A percentile compares a stretch with the other conserved stretches of the same genome.
Conservation (phyloP, 2,797 vertebrate species). For the Pempheris klunzingeri region DNA sequence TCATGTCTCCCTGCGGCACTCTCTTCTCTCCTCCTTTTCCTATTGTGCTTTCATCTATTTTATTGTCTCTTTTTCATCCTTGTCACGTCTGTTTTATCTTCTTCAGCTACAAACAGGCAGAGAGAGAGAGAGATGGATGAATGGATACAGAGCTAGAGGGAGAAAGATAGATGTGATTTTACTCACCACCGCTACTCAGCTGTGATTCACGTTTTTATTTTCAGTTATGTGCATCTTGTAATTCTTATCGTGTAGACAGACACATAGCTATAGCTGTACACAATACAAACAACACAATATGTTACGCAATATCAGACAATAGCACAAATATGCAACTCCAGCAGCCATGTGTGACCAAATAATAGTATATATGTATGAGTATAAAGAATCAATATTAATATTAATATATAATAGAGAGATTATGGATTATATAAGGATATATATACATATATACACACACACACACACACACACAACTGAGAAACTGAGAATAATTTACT, state of each 20-base stretch:
- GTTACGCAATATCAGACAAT: not conserved
- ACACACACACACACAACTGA: too few species aligned
- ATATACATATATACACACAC: too few species aligned
- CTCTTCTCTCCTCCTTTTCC: constrained; percentile 4
- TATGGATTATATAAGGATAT: too few species aligned
- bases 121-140: not conserved
- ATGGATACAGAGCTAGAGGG: not conserved
- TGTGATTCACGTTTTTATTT: not conserved
- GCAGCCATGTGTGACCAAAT: not conserved
- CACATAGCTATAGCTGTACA: too few species aligned
- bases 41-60: constrained; percentile 18
- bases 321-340: not conserved
- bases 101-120: constrained; percentile 2
- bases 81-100: constrained; percentile 20
- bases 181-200: not conserved
- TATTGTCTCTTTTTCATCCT: constrained; percentile 32
- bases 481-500: too few species aligned
- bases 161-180: not conserved
- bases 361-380: not conserved
- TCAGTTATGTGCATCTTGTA: not conserved
- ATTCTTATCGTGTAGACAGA: too few species aligned
- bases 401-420: too few species aligned
- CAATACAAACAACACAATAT: too few species aligned
- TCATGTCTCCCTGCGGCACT: constrained; percentile 13
- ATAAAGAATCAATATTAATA: too few species aligned